These are phyloP conservation scores for Phasianus colchicus DNA, from an alignment of 2,113 vertebrate genomes.

Conservation along the genomic window DNA sequence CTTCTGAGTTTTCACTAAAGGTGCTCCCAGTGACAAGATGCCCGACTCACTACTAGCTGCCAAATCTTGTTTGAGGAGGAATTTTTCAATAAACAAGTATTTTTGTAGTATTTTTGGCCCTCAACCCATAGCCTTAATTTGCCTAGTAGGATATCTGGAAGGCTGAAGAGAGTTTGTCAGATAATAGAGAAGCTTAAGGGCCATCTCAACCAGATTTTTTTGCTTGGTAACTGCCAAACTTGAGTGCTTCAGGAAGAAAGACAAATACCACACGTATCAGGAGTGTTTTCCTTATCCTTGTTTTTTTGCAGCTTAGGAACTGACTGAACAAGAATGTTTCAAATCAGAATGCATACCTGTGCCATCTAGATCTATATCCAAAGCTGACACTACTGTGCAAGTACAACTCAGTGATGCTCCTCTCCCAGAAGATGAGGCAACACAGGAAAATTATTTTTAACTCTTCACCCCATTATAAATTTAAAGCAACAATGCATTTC, in stretches of 20 bases:
- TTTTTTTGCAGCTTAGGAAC: neutral
- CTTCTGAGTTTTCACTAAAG: conserved; percentile 44
- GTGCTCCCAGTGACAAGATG: neutral
- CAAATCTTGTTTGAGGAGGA: conserved; percentile 56
- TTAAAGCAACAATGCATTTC: neutral
- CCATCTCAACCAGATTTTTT: neutral
- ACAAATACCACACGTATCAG: neutral
- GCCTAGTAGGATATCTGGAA: neutral
- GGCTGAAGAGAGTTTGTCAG: neutral
- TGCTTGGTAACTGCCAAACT: neutral
- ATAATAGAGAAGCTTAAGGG: neutral
- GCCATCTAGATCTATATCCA: neutral
- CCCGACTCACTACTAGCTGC: neutral
- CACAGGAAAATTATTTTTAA: neutral
- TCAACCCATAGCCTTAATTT: neutral
- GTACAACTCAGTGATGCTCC: neutral
- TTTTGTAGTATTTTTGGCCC: neutral
- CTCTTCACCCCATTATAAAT: neutral
- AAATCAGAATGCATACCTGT: neutral
- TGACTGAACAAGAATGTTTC: neutral
- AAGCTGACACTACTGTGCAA: neutral
- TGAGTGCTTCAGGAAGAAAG: neutral
- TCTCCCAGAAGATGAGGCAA: neutral
- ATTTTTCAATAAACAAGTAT: conserved; percentile 57
- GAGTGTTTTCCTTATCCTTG: neutral